Base-by-base conservation (phyloP, 2,113 vertebrate genomes). In the Romanogobio albipinnatus region DNA sequence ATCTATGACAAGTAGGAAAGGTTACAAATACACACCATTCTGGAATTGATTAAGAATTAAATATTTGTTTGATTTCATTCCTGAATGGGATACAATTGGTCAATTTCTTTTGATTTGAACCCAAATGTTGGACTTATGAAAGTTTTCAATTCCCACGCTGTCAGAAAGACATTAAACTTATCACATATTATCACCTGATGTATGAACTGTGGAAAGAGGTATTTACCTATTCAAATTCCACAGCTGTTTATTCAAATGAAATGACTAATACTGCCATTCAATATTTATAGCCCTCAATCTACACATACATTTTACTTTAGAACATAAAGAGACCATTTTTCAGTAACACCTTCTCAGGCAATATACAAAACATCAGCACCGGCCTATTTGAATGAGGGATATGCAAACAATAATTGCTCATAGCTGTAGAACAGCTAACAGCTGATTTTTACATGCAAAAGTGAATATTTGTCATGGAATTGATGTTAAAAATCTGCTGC, bases 261-360 rank as follows among this genome's bases (percentile, higher is more conserved):
- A 33, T 62, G 39, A 62, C 33, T 26, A 29, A 79, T 82, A 11
- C 74, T 22, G 61, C 22, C n/a, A 74, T 22, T 5, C 61, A 56
- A 49, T 47, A 79, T 49, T 79, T 64, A 80, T 49, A 81, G 11
- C 61, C 29, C 19, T 80, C 77, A 64, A 80, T 80, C 36, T 80
- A 17, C 29, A 22, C 17, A 58, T 58, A 10, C 47, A 76, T 76
- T 79, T 22, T 26, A 29, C 45, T 53, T 76, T 26, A 58, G 9
- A 26, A 24, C 26, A 68, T 68, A 74, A 47, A 51, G 45, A 75
- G 68, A 15, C 5, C 47, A 51, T 2, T 75, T 74, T 74, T 73
- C 39, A 71, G n/a, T 71, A n/a, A 73, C 26, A 68, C 29, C 15
- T 15, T 36, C 6, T 76, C 49, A 53, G 47, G 49, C 6, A 74